A percentile compares a stretch with the other conserved stretches of the same genome.
Conservation (phyloP, 2,888 invertebrate genomes). For the Antheraea assamensis region DNA sequence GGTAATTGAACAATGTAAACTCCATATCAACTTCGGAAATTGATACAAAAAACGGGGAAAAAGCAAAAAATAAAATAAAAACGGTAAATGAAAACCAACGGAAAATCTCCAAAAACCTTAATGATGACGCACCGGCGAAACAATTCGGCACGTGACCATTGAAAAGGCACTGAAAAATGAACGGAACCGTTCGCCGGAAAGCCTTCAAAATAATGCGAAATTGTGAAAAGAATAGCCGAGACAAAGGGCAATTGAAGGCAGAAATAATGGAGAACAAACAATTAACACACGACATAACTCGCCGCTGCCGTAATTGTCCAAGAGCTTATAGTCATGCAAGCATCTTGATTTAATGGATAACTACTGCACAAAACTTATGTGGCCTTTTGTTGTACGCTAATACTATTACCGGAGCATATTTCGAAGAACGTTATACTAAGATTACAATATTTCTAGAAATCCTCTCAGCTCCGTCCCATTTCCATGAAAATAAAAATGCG, state of each 20-base stretch:
- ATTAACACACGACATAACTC: constrained; percentile 72
- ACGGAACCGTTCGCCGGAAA: constrained; percentile 72
- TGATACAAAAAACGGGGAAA: not conserved
- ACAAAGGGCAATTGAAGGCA: constrained; percentile 82
- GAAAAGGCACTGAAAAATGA: constrained; percentile 70
- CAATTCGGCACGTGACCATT: constrained; percentile 63
- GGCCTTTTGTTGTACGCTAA: too few relatives aligned
- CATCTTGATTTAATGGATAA: not conserved
- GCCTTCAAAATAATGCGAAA: constrained; percentile 70
- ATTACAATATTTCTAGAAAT: too few relatives aligned
- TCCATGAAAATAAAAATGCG: not conserved
- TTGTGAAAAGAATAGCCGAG: constrained; percentile 65
- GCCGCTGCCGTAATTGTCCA: constrained; percentile 32
- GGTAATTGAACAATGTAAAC: not conserved
- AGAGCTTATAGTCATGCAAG: constrained; percentile 28
- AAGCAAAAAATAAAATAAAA: not conserved
- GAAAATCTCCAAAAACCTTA: constrained; percentile 57
- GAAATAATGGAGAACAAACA: constrained; percentile 81
- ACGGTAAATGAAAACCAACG: constrained; percentile 18
- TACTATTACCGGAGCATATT: too few relatives aligned
- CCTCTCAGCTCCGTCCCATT: not conserved
- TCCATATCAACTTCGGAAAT: not conserved
- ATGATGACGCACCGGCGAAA: constrained; percentile 70
- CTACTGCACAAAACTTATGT: too few relatives aligned
- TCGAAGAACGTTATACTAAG: too few relatives aligned